phyloP scores from a whole-genome alignment of 1,140 invertebrate genomes.

The Atopsyche davidsoni region DNA sequence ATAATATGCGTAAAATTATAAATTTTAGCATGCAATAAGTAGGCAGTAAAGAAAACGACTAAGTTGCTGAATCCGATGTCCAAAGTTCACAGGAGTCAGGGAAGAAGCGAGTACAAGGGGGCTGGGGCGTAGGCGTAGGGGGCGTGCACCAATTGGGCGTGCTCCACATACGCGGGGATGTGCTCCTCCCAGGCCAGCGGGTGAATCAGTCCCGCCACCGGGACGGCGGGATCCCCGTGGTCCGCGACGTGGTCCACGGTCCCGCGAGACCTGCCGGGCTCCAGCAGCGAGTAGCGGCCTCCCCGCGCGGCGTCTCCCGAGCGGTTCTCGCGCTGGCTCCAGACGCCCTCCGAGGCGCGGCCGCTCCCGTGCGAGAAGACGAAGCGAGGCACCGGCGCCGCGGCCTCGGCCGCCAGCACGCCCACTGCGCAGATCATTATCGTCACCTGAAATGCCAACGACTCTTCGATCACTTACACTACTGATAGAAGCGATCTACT shows the following conservation, averaged over 20 bases:
- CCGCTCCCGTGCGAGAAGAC: conserved; percentile 35
- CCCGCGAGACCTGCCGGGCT: conserved; percentile 51
- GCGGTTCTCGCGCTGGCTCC: conserved; percentile 51
- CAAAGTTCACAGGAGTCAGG: too few species aligned
- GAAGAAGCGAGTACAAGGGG: too few species aligned
- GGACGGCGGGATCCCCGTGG: conserved; percentile 43
- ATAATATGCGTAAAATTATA: too few species aligned
- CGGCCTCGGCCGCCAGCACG: conserved; percentile 38
- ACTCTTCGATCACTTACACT: too few species aligned
- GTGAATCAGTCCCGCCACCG: conserved; percentile 37
- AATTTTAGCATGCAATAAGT: too few species aligned
- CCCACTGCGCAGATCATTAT: conserved; percentile 32
- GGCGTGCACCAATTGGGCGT: conserved; percentile 26
- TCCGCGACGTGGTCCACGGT: conserved; percentile 54
- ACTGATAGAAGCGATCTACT: too few species aligned
- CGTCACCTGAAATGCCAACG: too few species aligned
- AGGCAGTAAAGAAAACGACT: too few species aligned
- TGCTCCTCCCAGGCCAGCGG: conserved; percentile 19
- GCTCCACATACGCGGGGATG: conserved; percentile 28
- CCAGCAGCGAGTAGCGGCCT: conserved; percentile 46
- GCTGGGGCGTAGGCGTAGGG: conserved; percentile 27
- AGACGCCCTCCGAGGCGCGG: conserved; percentile 48
- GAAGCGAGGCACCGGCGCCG: conserved; percentile 36
- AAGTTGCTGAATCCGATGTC: too few species aligned
- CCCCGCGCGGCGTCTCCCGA: conserved; percentile 52